phyloP scores from a whole-genome alignment of 2,797 vertebrate species.

The Sandelia bainsii region DNA sequence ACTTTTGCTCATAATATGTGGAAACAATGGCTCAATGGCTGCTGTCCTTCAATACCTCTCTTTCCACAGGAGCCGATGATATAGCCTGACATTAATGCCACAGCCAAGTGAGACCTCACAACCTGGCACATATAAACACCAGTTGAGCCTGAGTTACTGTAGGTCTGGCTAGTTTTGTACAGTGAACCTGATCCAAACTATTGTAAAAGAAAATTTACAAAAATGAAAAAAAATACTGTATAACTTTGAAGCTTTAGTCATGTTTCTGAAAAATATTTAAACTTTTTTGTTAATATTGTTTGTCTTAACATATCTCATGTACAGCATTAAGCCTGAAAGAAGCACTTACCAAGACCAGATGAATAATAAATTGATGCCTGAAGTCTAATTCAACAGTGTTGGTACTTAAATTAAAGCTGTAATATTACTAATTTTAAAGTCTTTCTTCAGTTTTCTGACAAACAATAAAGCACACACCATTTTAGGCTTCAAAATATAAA shows the following conservation, averaged over 20 bases:
- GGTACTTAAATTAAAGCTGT: no score
- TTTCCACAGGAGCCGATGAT: conserved; percentile 16
- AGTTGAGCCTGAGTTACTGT: not conserved
- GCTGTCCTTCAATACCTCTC: conserved; percentile 16
- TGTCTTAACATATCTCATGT: no score
- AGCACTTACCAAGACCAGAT: no score
- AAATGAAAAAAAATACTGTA: not conserved
- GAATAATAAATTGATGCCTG: no score
- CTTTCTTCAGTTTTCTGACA: no score
- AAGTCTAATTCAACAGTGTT: no score
- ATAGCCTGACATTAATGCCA: conserved; percentile 34
- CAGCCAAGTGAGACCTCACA: conserved; percentile 23
- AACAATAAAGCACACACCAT: no score
- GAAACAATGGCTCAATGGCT: conserved; percentile 42
- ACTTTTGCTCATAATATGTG: conserved; percentile 37
- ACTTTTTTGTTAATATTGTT: not conserved
- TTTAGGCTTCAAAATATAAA: no score
- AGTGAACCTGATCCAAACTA: not conserved
- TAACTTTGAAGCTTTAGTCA: no score
- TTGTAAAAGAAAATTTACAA: not conserved
- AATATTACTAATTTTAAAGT: no score
- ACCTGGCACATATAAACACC: conserved; percentile 16
- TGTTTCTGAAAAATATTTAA: not conserved
- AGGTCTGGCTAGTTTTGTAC: not conserved
- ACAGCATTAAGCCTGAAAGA: no score